Conservation (phyloP, 2,888 invertebrate species). For the Cosmia pyralina region DNA sequence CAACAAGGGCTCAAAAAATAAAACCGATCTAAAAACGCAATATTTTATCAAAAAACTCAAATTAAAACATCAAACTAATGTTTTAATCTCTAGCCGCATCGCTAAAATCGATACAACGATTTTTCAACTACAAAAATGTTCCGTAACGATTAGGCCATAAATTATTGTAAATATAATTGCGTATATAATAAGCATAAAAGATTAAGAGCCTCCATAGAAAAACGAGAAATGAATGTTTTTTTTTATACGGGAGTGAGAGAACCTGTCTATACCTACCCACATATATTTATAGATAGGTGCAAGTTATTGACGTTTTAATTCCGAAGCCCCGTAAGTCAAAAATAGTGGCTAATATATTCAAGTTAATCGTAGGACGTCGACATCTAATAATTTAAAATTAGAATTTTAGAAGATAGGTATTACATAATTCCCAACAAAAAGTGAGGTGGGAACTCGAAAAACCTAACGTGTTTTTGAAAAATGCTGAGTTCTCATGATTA, state of each 20-base stretch:
- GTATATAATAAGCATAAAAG: conserved; percentile 40
- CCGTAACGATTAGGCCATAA: conserved; percentile 44
- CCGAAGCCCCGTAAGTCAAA: conserved; percentile 52
- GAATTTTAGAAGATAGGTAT: conserved; percentile 44
- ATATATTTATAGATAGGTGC: conserved; percentile 29
- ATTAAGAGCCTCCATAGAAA: conserved; percentile 44
- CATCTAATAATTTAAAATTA: conserved; percentile 46
- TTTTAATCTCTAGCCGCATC: conserved; percentile 25
- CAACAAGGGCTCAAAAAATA: not conserved
- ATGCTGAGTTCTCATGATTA: conserved; percentile 16
- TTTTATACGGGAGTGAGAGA: conserved; percentile 45
- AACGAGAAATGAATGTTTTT: conserved; percentile 47
- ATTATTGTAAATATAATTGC: conserved; percentile 57
- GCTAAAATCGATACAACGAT: conserved; percentile 38
- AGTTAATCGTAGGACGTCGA: conserved; percentile 44
- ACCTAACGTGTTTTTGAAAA: conserved; percentile 17
- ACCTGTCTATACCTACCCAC: conserved; percentile 35
- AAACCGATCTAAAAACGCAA: conserved; percentile 15
- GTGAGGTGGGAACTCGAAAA: conserved; percentile 29
- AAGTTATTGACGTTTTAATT: conserved; percentile 58
- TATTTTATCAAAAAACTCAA: conserved; percentile 17
- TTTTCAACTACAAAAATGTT: conserved; percentile 33
- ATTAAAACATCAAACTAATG: conserved; percentile 38
- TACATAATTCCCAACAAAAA: conserved; percentile 27
- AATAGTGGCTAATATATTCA: conserved; percentile 53